Evolutionary conservation across 2,113 vertebrate species (phyloP).

Genomic region (Pterocles orientalis): DNA sequence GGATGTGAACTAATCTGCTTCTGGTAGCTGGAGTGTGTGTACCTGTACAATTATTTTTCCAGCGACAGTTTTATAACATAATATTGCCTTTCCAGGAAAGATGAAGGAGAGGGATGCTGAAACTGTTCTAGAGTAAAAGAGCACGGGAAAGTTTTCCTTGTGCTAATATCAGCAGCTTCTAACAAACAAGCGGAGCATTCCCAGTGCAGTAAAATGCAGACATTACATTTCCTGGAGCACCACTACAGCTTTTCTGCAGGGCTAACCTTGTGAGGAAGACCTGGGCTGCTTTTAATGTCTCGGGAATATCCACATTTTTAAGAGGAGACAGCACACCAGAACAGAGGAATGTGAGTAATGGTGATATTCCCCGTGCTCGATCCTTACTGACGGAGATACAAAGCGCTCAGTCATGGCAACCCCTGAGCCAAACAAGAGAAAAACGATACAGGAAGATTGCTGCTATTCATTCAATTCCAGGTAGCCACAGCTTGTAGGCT

Average conservation of each 20-base stretch:
- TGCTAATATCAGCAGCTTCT: not conserved
- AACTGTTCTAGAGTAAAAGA: accelerated
- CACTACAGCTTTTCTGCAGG: not conserved
- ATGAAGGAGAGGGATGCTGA: not conserved
- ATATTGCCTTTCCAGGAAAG: not conserved
- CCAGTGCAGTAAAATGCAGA: not conserved
- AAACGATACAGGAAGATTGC: not conserved
- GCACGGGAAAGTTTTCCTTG: not conserved
- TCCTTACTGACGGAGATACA: not conserved
- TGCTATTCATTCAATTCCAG: not conserved
- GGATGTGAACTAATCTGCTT: not conserved
- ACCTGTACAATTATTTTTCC: not conserved
- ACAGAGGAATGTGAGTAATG: not conserved
- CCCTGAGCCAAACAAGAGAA: not conserved
- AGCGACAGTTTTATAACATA: not conserved
- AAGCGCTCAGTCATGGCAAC: not conserved
- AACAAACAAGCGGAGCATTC: not conserved
- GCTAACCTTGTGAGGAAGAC: not conserved
- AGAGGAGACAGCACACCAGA: not conserved
- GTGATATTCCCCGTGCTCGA: accelerated
- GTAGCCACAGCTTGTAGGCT: not conserved
- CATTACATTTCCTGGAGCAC: not conserved
- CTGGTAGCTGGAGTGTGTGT: not conserved
- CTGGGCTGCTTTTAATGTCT: not conserved
- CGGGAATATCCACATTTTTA: not conserved